Percentiles rank a stretch among this genome's conserved stretches.
Evolutionary conservation across 2,888 invertebrate species (phyloP).

Genomic region (Hedychridium roseum): DNA sequence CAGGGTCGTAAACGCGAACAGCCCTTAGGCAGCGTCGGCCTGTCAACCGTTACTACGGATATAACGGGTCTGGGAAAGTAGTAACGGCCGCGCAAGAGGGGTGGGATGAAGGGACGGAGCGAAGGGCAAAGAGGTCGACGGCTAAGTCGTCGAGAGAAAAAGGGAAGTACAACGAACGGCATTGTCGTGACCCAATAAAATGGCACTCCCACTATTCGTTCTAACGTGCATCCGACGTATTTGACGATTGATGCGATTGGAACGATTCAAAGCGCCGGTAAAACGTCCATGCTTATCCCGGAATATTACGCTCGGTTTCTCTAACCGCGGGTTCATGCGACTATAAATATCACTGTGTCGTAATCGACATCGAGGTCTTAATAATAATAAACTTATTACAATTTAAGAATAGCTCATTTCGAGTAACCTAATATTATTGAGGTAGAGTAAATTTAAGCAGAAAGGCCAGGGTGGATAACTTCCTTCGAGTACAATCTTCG

Average conservation of each 20-base stretch:
- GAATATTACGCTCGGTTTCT: too few relatives aligned
- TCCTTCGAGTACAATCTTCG: too few relatives aligned
- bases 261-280: not conserved
- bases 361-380: too few relatives aligned
- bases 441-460: too few relatives aligned
- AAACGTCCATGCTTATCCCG: not conserved
- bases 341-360: too few relatives aligned
- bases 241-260: slow-evolving; percentile 30
- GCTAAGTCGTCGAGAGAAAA: slow-evolving; percentile 8
- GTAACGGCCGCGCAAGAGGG: slow-evolving; percentile 31
- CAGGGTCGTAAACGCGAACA: slow-evolving; percentile 55
- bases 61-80: slow-evolving; percentile 30
- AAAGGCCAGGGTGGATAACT: too few relatives aligned
- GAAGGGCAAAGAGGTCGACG: slow-evolving; percentile 7
- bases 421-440: too few relatives aligned
- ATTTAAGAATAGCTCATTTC: too few relatives aligned
- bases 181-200: slow-evolving; percentile 29
- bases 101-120: slow-evolving; percentile 21
- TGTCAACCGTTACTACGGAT: slow-evolving; percentile 45
- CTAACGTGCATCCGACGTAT: too few relatives aligned
- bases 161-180: slow-evolving; percentile 27
- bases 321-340: too few relatives aligned
- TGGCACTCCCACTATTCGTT: too few relatives aligned
- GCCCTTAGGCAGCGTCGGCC: slow-evolving; percentile 53
- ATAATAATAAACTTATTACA: too few relatives aligned